These are phyloP conservation scores for Microcebus murinus DNA, from an alignment of 2,113 vertebrate genomes.

Conservation along the genomic window DNA sequence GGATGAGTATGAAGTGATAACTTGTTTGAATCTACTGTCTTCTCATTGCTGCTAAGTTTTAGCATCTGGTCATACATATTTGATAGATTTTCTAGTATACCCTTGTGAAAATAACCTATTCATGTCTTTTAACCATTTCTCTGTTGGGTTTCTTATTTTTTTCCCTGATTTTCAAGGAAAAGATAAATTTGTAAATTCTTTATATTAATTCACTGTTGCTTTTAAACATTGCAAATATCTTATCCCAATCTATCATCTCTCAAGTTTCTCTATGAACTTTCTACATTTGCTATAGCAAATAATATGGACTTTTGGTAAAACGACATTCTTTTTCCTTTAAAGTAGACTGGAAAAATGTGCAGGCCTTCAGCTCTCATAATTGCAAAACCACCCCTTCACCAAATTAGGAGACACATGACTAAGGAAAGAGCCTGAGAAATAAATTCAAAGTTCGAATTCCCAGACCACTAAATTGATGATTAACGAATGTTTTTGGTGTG, in stretches of 20 bases:
- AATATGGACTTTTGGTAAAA: not conserved
- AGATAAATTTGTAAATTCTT: not conserved
- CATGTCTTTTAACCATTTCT: constrained; percentile 26
- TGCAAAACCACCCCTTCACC: constrained; percentile 53
- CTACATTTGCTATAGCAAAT: constrained; percentile 45
- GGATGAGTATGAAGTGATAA: not conserved
- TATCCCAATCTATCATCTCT: not conserved
- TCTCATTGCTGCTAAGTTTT: constrained; percentile 1
- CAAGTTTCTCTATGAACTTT: constrained; percentile 43
- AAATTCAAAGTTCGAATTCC: constrained; percentile 51
- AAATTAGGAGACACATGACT: constrained; percentile 42
- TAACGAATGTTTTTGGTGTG: constrained; percentile 55
- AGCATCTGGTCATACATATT: not conserved
- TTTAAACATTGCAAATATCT: constrained; percentile 39
- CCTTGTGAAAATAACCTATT: constrained; percentile 20
- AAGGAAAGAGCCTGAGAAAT: constrained; percentile 52
- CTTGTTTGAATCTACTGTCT: not conserved
- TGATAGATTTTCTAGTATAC: constrained; percentile 22
- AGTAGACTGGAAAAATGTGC: constrained; percentile 2
- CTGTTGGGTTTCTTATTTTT: not conserved
- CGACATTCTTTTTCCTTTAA: constrained; percentile 18
- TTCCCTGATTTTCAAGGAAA: not conserved
- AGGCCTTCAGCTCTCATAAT: constrained; percentile 38
- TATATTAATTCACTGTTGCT: constrained; percentile 18
- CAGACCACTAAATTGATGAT: constrained; percentile 45